phyloP scores from a whole-genome alignment of 2,888 invertebrate species.

The Caenorhabditis afra region DNA sequence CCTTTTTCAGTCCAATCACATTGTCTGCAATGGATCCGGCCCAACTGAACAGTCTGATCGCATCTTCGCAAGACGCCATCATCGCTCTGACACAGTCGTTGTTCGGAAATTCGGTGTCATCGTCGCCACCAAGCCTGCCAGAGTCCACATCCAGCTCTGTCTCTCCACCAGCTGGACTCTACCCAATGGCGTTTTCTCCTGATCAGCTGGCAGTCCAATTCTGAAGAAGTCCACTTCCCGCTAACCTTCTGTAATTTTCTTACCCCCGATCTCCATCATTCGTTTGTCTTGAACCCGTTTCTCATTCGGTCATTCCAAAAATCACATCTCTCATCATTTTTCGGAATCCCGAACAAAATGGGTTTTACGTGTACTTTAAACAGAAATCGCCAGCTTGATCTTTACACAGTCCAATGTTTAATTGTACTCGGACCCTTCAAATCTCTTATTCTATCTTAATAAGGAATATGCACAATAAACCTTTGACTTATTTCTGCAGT shows the following conservation, averaged over 20 bases:
- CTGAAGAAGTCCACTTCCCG: constrained; percentile 3
- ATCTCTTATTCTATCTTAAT: no score
- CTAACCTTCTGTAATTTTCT: background rate
- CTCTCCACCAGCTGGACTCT: constrained; percentile 15
- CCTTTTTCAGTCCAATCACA: constrained; percentile 36
- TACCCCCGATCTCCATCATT: constrained; percentile 22
- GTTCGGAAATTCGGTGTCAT: constrained; percentile 13
- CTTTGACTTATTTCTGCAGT: no score
- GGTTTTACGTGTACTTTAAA: constrained; percentile 60
- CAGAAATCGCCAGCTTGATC: constrained; percentile 32
- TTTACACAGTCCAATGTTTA: constrained; percentile 8
- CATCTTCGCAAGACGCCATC: constrained; percentile 58
- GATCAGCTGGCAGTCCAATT: constrained; percentile 56
- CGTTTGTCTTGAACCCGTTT: constrained; percentile 31
- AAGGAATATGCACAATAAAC: no score
- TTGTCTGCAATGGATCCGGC: constrained; percentile 57
- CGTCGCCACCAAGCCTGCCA: constrained; percentile 11
- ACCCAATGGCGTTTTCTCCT: constrained; percentile 28
- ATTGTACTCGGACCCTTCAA: constrained; percentile 6
- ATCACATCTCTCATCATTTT: constrained; percentile 2
- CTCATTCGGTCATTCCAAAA: constrained; percentile 27
- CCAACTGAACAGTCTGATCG: constrained; percentile 59
- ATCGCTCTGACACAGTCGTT: constrained; percentile 60
- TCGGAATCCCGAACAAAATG: constrained; percentile 29
- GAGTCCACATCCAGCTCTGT: background rate